Evolutionary conservation across 2,888 invertebrate genomes (phyloP), one percentile per base, ranked within the genome.

Genomic region (Erebia aethiops): DNA sequence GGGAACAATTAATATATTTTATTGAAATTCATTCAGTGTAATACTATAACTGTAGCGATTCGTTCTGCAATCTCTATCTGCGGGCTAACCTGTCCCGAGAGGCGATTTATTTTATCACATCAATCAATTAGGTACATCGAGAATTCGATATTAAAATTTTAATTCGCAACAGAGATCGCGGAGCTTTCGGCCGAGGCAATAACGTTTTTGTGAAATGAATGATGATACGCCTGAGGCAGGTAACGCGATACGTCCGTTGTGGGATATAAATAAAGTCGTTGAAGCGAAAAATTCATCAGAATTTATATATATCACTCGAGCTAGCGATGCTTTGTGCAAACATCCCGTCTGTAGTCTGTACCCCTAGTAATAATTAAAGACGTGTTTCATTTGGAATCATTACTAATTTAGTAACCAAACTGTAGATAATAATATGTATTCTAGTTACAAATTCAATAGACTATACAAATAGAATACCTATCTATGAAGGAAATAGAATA

Each of bases 101-200:
- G 79, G 77, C 84, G 83, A 87, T 89, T 87, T 84, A 88, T 87
- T 88, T 87, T 83, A 88, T 87, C 84, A 70, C 82, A 85, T 89
- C 88, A 89, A 89, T 90, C 89, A 89, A 90, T 91, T 90, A n/a
- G n/a, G n/a, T n/a, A 87, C 82, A 78, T 75, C 74, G 82, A 83
- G 81, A 82, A 82, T 81, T 82, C 82, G 82, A 85, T 85, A 87
- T 87, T 87, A 84, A 88, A 87, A 84, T 82, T 86, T 87, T 86
- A 86, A 88, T 86, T 84, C 71, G 70, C 68, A 70, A 66, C 78
- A 79, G 79, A 81, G 83, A 82, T 80, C 81, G 79, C 77, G 76
- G 77, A 79, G 78, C 67, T 76, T 86, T 84, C 78, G 82, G 81
- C 78, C 80, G 77, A 77, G 81, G 86, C 85, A 87, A 87, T 87